These are phyloP conservation scores for Pissodes strobi DNA, from an alignment of 1,140 invertebrate genomes.

Conservation along the genomic window DNA sequence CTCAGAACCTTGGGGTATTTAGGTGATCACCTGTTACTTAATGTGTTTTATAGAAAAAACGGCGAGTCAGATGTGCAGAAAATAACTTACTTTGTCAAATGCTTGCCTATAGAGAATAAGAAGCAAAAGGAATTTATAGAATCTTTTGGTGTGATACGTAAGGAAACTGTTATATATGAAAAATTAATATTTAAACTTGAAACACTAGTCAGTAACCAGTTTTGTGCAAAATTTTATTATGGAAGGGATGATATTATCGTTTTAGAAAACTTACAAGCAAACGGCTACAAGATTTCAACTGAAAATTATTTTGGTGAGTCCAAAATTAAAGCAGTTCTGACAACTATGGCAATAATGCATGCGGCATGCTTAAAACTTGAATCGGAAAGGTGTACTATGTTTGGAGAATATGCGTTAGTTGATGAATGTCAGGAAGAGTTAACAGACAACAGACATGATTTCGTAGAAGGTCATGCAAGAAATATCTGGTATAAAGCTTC, in stretches of 20 bases:
- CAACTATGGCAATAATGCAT: background rate
- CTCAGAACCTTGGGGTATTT: background rate
- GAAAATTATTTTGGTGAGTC: background rate
- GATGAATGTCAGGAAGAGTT: background rate
- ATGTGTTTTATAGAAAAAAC: background rate
- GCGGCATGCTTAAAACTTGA: background rate
- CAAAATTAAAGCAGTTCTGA: background rate
- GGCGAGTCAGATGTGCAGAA: background rate
- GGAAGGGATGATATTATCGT: constrained; percentile 1
- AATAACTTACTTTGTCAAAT: constrained; percentile 1
- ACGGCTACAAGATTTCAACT: background rate
- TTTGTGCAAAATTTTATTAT: constrained; percentile 1
- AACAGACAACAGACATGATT: background rate
- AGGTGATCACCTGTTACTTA: background rate
- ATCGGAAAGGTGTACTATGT: background rate
- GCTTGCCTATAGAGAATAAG: background rate
- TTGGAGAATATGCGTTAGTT: background rate
- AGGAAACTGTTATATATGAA: background rate
- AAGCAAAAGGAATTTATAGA: background rate
- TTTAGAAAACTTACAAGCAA: background rate
- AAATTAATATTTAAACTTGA: background rate
- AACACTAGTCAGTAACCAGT: background rate
- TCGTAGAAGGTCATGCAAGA: background rate
- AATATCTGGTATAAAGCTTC: background rate
- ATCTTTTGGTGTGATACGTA: background rate